These are phyloP conservation scores for Amblyopsis rosae DNA, from an alignment of 2,113 vertebrate genomes.

Conservation along the genomic window DNA sequence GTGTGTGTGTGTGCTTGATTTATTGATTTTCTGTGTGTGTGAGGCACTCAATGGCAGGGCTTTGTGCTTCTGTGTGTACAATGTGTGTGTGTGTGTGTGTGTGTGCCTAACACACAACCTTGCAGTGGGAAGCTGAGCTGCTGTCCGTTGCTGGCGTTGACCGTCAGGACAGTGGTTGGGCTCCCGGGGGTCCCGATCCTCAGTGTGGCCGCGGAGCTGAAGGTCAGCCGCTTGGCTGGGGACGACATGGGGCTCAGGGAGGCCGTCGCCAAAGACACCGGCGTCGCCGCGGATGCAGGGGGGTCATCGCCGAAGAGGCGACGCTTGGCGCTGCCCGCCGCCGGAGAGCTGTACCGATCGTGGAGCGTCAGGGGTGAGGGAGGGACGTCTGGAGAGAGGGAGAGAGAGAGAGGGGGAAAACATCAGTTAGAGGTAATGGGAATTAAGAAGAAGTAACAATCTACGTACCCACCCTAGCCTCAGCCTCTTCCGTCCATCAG, in stretches of 20 bases:
- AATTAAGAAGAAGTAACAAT: not conserved
- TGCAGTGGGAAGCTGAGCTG: slow-evolving; percentile 83
- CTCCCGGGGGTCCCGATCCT: slow-evolving; percentile 46
- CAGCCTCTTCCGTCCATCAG: too few relatives aligned
- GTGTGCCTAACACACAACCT: slow-evolving; percentile 63
- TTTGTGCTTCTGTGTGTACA: too few relatives aligned
- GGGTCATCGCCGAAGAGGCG: slow-evolving; percentile 93
- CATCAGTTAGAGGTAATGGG: not conserved
- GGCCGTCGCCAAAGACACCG: slow-evolving; percentile 42
- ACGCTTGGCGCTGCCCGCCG: slow-evolving; percentile 92
- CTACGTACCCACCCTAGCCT: too few relatives aligned
- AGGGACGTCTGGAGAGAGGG: slow-evolving; percentile 76
- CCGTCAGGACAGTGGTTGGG: slow-evolving; percentile 74
- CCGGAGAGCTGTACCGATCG: slow-evolving; percentile 92
- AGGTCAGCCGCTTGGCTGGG: slow-evolving; percentile 73
- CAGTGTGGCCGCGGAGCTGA: slow-evolving; percentile 43
- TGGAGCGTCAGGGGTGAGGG: slow-evolving; percentile 86
- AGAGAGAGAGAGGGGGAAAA: not conserved
- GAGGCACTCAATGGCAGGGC: too few relatives aligned
- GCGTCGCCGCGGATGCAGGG: slow-evolving; percentile 72
- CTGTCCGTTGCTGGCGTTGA: slow-evolving; percentile 73
- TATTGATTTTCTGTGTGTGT: too few relatives aligned
- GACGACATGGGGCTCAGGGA: slow-evolving; percentile 68
- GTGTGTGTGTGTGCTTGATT: too few relatives aligned
- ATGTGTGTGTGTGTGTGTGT: too few relatives aligned